These are phyloP conservation scores for Centrocercus urophasianus DNA, from an alignment of 2,113 vertebrate genomes.

Conservation along the genomic window DNA sequence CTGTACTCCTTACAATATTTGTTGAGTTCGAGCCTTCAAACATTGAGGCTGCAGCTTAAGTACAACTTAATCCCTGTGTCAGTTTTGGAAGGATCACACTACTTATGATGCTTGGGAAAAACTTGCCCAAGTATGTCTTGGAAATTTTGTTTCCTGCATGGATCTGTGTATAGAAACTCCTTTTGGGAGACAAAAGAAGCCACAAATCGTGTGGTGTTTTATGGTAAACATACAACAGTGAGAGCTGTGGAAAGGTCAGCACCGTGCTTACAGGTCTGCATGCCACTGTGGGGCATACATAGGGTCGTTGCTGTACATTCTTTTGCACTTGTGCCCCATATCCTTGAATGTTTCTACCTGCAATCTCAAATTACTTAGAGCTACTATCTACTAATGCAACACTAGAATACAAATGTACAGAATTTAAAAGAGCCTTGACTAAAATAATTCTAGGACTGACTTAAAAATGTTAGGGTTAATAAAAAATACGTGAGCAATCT, in stretches of 20 bases:
- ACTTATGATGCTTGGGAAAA: not conserved
- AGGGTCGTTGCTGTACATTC: not conserved
- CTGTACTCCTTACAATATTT: not conserved
- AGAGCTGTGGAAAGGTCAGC: not conserved
- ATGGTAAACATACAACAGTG: not conserved
- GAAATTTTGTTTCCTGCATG: not conserved
- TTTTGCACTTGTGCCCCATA: not conserved
- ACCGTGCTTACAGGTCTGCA: not conserved
- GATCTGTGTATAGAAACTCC: not conserved
- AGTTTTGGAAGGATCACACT: rapidly evolving
- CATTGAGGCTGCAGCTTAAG: not conserved
- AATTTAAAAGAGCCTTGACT: not conserved
- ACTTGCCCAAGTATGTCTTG: not conserved
- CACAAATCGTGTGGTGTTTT: not conserved
- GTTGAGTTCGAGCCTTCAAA: not conserved
- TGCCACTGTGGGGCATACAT: not conserved
- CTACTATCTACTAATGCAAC: not conserved
- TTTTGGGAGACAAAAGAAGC: not conserved
- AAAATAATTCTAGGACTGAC: not conserved
- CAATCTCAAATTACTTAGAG: not conserved
- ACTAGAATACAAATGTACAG: not conserved
- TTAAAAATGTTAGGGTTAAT: not conserved
- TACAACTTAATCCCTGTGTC: not conserved
- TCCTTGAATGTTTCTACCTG: not conserved
- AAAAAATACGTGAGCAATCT: not conserved